Evolutionary conservation across 2,888 invertebrate genomes (phyloP).

Genomic region (Bembecia ichneumoniformis): DNA sequence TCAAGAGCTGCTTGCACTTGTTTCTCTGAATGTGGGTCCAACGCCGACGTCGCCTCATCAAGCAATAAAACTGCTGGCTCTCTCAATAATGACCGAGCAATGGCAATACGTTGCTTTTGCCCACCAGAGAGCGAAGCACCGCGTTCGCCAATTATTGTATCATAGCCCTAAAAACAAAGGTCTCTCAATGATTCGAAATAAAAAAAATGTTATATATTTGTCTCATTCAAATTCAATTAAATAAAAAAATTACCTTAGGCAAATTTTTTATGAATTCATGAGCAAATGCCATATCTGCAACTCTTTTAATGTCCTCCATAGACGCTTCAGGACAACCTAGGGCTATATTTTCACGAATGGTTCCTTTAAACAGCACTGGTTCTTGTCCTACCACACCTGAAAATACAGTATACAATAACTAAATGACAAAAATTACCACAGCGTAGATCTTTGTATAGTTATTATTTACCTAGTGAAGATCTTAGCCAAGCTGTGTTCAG

Average conservation of each 20-base stretch:
- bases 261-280: slow-evolving; percentile 81
- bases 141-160: slow-evolving; percentile 84
- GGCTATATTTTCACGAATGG: slow-evolving; percentile 79
- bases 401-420: slow-evolving; percentile 2
- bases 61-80: slow-evolving; percentile 81
- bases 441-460: background rate
- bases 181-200: background rate
- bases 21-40: slow-evolving; percentile 85
- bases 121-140: slow-evolving; percentile 87
- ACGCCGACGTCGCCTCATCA: slow-evolving; percentile 89
- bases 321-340: slow-evolving; percentile 80
- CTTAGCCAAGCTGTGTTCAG: slow-evolving; percentile 84
- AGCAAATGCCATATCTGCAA: slow-evolving; percentile 82
- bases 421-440: too few relatives aligned
- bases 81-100: slow-evolving; percentile 83
- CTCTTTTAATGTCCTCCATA: slow-evolving; percentile 77
- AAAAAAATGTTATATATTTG: too few relatives aligned
- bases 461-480: slow-evolving; percentile 75
- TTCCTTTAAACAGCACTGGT: slow-evolving; percentile 86
- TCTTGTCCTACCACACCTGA: slow-evolving; percentile 88
- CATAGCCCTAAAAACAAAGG: slow-evolving; percentile 72
- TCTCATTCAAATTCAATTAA: too few relatives aligned
- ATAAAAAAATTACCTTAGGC: slow-evolving; percentile 69
- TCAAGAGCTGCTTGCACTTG: slow-evolving; percentile 86
- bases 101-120: slow-evolving; percentile 88